Evolutionary conservation across 2,113 vertebrate species (phyloP).

Genomic region (Lepidothrix coronata): DNA sequence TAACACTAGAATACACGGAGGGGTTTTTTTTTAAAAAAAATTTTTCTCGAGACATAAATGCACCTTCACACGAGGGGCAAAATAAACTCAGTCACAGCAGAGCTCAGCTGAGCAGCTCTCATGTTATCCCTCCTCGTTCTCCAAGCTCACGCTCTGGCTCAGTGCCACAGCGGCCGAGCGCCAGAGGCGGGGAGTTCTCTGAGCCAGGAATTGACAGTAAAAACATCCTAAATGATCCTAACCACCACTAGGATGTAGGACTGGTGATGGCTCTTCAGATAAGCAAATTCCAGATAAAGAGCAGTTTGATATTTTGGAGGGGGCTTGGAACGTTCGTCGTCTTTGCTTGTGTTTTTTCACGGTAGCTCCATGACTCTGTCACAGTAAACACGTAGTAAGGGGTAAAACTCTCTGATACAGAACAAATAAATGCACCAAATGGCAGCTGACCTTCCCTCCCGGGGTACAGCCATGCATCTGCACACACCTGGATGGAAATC

Average conservation of each 20-base stretch:
- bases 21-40: neutral
- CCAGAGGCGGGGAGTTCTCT: slow-evolving; percentile 41
- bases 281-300: slow-evolving; percentile 1
- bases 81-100: neutral
- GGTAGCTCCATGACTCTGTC: neutral
- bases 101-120: neutral
- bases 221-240: slow-evolving; percentile 61
- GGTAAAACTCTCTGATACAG: neutral
- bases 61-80: neutral
- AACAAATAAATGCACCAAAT: neutral
- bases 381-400: neutral
- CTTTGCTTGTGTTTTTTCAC: neutral
- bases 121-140: neutral
- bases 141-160: neutral
- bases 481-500: neutral
- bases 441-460: neutral
- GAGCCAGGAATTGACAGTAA: slow-evolving; percentile 59
- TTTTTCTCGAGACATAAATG: neutral
- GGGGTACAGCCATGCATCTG: neutral
- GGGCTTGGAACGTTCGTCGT: neutral
- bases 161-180: slow-evolving; percentile 14
- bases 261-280: slow-evolving; percentile 18
- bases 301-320: neutral
- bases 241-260: slow-evolving; percentile 54
- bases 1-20: accelerated